phyloP scores from a whole-genome alignment of 2,113 vertebrate species.

The Elephas maximus region DNA sequence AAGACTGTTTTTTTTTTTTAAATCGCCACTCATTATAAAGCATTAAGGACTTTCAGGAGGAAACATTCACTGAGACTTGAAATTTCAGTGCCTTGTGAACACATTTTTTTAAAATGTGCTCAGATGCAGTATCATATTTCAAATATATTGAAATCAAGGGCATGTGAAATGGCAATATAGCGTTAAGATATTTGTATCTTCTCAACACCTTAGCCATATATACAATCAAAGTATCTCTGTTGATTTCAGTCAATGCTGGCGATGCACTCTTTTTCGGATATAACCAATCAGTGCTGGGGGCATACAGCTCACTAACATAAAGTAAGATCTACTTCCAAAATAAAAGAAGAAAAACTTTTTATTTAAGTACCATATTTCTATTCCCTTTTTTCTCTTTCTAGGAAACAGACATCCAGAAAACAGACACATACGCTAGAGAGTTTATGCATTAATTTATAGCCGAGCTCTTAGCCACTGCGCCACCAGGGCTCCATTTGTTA shows the following conservation, averaged over 20 bases:
- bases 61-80: neutral
- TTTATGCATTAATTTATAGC: neutral
- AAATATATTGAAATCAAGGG: neutral
- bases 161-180: neutral
- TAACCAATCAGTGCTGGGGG: neutral
- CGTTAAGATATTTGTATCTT: neutral
- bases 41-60: neutral
- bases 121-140: neutral
- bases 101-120: neutral
- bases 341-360: neutral
- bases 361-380: neutral
- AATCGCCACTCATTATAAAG: neutral
- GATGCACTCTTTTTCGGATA: neutral
- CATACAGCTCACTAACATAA: neutral
- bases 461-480: too few relatives aligned
- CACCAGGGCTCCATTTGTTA: neutral
- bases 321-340: neutral
- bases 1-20: too few relatives aligned
- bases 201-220: neutral
- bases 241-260: neutral
- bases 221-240: neutral
- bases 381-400: neutral
- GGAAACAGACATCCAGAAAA: neutral
- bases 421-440: neutral
- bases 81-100: neutral